phyloP scores from a whole-genome alignment of 1,140 invertebrate genomes.

The Maniola jurtina region DNA sequence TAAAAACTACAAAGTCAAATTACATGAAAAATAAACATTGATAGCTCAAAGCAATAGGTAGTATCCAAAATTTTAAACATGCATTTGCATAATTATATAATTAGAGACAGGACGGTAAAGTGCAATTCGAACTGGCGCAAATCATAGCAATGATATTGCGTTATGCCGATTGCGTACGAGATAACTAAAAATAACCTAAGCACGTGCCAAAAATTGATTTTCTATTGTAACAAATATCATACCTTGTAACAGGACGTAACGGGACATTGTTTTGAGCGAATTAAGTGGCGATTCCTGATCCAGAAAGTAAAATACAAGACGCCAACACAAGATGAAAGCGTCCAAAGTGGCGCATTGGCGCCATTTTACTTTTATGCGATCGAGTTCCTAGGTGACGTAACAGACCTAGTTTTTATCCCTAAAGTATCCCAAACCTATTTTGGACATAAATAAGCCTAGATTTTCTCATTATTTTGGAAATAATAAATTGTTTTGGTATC shows the following conservation, averaged over 20 bases:
- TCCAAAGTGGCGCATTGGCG: slow-evolving; percentile 68
- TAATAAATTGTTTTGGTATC: slow-evolving; percentile 66
- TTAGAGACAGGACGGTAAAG: not conserved
- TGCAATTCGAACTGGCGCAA: not conserved
- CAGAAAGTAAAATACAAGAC: not conserved
- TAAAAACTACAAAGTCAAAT: slow-evolving; percentile 61
- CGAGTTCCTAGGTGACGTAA: slow-evolving; percentile 67
- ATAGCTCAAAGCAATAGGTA: slow-evolving; percentile 11
- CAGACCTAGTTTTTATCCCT: slow-evolving; percentile 52
- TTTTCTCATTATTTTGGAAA: slow-evolving; percentile 44
- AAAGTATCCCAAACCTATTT: slow-evolving; percentile 29
- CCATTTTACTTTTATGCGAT: slow-evolving; percentile 75
- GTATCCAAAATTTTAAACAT: not conserved
- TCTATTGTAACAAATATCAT: not conserved
- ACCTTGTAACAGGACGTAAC: not conserved
- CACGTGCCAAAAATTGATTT: slow-evolving; percentile 51
- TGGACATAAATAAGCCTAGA: slow-evolving; percentile 32
- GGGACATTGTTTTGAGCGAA: not conserved
- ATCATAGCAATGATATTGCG: not conserved
- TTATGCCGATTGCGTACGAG: slow-evolving; percentile 11
- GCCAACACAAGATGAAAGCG: not conserved
- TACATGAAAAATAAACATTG: slow-evolving; percentile 66
- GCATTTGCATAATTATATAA: not conserved
- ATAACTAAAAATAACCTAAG: slow-evolving; percentile 66
- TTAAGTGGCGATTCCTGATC: not conserved